Percentiles rank a stretch among this genome's conserved stretches.
Evolutionary conservation across 2,888 invertebrate species (phyloP).

Genomic region (Macrostomum cliftonense): DNA sequence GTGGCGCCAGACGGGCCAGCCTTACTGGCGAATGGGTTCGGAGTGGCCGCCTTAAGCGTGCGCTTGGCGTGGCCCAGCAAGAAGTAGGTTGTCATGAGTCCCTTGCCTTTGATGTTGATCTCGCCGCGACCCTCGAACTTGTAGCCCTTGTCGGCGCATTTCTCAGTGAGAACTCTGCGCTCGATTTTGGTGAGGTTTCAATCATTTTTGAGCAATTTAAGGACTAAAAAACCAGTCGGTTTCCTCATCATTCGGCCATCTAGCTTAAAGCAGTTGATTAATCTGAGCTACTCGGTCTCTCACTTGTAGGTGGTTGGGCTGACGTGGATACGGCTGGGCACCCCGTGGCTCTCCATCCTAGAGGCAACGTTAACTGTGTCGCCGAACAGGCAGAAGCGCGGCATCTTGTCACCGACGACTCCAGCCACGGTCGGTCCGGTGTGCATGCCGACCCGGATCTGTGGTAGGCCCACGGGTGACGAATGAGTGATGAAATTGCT

Average conservation of each 20-base stretch:
- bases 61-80: slow-evolving; percentile 14
- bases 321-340: slow-evolving; percentile 1
- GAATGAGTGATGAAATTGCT: too few species aligned
- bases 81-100: slow-evolving; percentile 21
- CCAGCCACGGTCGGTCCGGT: slow-evolving; percentile 5
- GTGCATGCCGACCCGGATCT: slow-evolving; percentile 6
- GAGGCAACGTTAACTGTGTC: slow-evolving; percentile 4
- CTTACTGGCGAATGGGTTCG: slow-evolving; percentile 1
- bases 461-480: not conserved
- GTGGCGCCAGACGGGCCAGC: too few species aligned
- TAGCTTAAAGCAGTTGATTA: too few species aligned
- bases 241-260: too few species aligned
- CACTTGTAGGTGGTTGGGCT: slow-evolving; percentile 6
- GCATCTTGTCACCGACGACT: slow-evolving; percentile 2
- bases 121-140: slow-evolving; percentile 16
- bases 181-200: not conserved
- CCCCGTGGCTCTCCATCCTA: slow-evolving; percentile 3
- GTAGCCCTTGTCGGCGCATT: slow-evolving; percentile 3
- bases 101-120: slow-evolving; percentile 22
- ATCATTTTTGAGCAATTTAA: not conserved
- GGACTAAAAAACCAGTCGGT: too few species aligned
- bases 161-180: not conserved
- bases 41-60: not conserved
- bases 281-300: too few species aligned
- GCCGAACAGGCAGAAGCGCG: slow-evolving; percentile 3